Evolutionary conservation across 2,113 vertebrate species (phyloP).

Genomic region (Eretmochelys imbricata): DNA sequence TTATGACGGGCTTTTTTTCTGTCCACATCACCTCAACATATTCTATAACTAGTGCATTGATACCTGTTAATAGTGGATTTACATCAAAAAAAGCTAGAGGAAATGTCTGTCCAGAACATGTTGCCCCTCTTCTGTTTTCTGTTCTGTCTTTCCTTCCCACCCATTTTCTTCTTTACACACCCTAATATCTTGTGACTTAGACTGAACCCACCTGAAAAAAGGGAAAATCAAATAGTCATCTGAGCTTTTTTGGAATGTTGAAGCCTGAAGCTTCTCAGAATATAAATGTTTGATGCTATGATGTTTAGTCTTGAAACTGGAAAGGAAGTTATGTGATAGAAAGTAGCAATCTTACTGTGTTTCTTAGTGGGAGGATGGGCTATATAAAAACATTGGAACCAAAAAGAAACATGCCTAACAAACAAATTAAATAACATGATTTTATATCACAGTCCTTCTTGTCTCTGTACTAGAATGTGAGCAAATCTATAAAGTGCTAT

Average conservation of each 20-base stretch:
- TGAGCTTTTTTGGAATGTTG: not conserved
- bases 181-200: not conserved
- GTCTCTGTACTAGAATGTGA: not conserved
- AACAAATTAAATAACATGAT: fast-evolving
- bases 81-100: not conserved
- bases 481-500: not conserved
- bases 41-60: not conserved
- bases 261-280: not conserved
- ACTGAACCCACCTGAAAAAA: not conserved
- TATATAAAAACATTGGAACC: not conserved
- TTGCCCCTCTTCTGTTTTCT: not conserved
- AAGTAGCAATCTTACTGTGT: fast-evolving
- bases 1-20: not conserved
- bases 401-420: not conserved
- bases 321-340: not conserved
- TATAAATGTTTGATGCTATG: not conserved
- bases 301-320: not conserved
- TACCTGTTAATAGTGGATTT: not conserved
- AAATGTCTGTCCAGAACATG: fast-evolving
- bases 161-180: not conserved
- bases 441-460: not conserved
- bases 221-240: not conserved
- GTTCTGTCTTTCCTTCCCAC: fast-evolving
- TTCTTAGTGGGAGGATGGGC: not conserved
- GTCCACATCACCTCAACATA: not conserved